Conservation (phyloP, 2,113 vertebrate species). For the Petrocephalus microphthalmus region DNA sequence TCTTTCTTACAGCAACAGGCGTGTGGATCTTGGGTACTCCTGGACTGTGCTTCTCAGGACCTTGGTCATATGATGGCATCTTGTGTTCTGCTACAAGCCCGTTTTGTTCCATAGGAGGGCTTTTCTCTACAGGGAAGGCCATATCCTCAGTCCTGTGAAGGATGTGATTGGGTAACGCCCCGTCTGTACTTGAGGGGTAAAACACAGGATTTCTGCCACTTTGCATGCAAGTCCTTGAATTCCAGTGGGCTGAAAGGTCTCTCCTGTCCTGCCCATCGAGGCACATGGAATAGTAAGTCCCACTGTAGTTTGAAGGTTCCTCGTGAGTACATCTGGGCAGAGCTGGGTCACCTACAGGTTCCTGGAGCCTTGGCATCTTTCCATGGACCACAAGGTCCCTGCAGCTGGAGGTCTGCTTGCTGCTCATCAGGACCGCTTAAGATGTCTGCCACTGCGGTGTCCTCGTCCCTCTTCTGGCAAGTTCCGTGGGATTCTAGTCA, state of each 20-base stretch:
- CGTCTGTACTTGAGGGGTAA: slow-evolving; percentile 49
- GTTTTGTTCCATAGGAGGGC: slow-evolving; percentile 34
- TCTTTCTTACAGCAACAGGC: slow-evolving; percentile 34
- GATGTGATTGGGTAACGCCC: slow-evolving; percentile 41
- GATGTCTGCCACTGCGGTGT: background rate
- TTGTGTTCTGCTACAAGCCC: slow-evolving; percentile 51
- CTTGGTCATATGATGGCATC: slow-evolving; percentile 45
- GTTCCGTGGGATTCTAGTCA: background rate
- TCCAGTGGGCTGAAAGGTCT: slow-evolving; percentile 53
- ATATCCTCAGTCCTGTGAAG: slow-evolving; percentile 53
- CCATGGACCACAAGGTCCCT: slow-evolving; percentile 51
- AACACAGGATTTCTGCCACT: slow-evolving; percentile 45
- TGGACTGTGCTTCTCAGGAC: slow-evolving; percentile 45
- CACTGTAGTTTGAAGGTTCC: slow-evolving; percentile 58
- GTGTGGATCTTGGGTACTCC: slow-evolving; percentile 31
- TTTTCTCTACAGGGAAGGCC: slow-evolving; percentile 41
- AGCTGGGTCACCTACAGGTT: slow-evolving; percentile 15
- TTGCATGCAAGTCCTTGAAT: slow-evolving; percentile 36
- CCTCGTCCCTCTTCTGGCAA: background rate
- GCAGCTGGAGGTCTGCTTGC: slow-evolving; percentile 53
- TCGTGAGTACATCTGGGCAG: slow-evolving; percentile 45
- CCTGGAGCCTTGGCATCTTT: slow-evolving; percentile 67
- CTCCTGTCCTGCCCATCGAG: slow-evolving; percentile 49
- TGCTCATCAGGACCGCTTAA: slow-evolving; percentile 61
- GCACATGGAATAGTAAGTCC: slow-evolving; percentile 67